These are phyloP conservation scores for Crioceris asparagi DNA, from an alignment of 2,888 invertebrate genomes.

Conservation along the genomic window DNA sequence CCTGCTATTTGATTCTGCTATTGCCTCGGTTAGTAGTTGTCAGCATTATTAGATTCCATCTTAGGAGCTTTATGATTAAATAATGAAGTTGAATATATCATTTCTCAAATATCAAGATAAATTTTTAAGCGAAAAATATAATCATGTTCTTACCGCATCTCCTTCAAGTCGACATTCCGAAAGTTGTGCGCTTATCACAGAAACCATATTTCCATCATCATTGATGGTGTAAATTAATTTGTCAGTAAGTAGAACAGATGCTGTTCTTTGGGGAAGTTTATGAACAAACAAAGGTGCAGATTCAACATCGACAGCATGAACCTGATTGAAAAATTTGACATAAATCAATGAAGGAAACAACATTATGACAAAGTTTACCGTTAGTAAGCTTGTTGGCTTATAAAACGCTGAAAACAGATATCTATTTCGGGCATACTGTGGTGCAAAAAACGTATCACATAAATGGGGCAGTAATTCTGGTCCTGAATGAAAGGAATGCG, in stretches of 20 bases:
- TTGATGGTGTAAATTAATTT: conserved; percentile 54
- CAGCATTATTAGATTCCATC: no score
- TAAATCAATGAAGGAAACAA: not conserved
- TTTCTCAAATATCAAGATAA: no score
- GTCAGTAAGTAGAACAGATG: conserved; percentile 54
- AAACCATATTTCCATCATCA: conserved; percentile 38
- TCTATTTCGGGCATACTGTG: conserved; percentile 47
- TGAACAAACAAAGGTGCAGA: conserved; percentile 57
- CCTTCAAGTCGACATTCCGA: conserved; percentile 45
- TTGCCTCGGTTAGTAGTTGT: no score
- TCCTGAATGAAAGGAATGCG: conserved; percentile 23
- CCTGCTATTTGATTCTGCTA: no score
- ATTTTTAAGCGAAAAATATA: no score
- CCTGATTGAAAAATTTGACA: conserved; percentile 32
- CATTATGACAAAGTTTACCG: conserved; percentile 34
- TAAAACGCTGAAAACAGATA: conserved; percentile 50
- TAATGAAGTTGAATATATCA: no score
- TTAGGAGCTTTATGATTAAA: no score
- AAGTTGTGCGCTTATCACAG: conserved; percentile 46
- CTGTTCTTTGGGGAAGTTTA: conserved; percentile 52
- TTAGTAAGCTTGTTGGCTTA: conserved; percentile 43
- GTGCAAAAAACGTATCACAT: conserved; percentile 44
- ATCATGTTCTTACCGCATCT: conserved; percentile 40
- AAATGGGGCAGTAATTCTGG: conserved; percentile 37
- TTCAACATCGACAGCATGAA: conserved; percentile 56